Evolutionary conservation across 2,797 vertebrate genomes (phyloP).

Genomic region (Myripristis jacobus): DNA sequence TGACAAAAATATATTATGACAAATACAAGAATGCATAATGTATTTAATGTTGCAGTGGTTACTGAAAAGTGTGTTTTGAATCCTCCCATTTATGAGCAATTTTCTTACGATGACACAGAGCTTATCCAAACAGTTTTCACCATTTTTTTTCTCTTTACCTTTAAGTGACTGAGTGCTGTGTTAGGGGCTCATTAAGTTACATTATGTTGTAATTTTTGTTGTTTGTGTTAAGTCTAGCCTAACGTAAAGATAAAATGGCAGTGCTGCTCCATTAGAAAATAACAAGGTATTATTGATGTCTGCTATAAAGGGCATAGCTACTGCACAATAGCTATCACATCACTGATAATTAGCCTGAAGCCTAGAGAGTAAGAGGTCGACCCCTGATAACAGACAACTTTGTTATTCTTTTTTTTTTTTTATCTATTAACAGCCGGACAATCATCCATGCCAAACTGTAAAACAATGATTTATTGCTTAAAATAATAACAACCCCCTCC

Average conservation of each 20-base stretch:
- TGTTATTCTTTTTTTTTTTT: conserved; percentile 67
- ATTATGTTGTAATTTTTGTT: conserved; percentile 25
- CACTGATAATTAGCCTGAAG: conserved; percentile 70
- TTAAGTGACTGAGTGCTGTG: conserved; percentile 4
- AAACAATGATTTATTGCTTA: conserved; percentile 67
- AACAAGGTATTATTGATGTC: conserved; percentile 42
- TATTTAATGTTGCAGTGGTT: not conserved
- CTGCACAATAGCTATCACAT: conserved; percentile 60
- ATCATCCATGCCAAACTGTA: conserved; percentile 54
- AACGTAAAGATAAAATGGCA: conserved; percentile 42
- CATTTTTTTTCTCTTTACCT: conserved; percentile 1
- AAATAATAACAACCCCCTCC: no score
- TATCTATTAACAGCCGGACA: conserved; percentile 56
- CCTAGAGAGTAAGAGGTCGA: conserved; percentile 59
- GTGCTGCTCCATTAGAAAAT: conserved; percentile 37
- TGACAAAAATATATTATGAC: conserved; percentile 46
- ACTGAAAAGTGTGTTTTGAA: not conserved
- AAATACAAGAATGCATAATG: not conserved
- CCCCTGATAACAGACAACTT: conserved; percentile 64
- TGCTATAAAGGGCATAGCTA: conserved; percentile 52
- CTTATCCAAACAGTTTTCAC: conserved; percentile 1
- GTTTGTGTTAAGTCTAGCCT: conserved; percentile 50
- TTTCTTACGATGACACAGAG: not conserved
- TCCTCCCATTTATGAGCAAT: conserved; percentile 22
- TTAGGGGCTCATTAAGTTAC: conserved; percentile 22